Conservation (phyloP, 2,888 invertebrate species). For the Chelonus formosanus region DNA sequence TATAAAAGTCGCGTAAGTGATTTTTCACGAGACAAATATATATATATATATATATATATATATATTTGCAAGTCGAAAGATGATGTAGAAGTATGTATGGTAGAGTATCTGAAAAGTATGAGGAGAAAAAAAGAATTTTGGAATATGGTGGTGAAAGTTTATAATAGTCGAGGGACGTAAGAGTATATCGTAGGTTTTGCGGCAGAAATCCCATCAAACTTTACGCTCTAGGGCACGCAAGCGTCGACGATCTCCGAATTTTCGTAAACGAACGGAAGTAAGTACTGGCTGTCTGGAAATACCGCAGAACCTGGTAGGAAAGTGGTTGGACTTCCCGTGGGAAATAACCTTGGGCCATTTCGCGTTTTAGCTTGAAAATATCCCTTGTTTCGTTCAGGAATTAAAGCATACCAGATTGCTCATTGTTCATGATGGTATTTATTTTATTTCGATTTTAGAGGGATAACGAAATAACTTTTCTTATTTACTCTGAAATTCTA, state of each 20-base stretch:
- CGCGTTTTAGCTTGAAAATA: conserved; percentile 37
- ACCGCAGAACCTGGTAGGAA: conserved; percentile 24
- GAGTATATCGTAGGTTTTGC: conserved; percentile 17
- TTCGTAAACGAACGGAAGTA: conserved; percentile 37
- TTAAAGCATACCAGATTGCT: conserved; percentile 19
- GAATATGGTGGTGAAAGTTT: conserved; percentile 33
- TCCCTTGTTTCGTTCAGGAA: conserved; percentile 7
- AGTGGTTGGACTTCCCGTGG: conserved; percentile 43
- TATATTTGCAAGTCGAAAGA: conserved; percentile 23
- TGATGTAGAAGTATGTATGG: conserved; percentile 24
- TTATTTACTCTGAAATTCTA: too few relatives aligned
- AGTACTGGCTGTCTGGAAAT: conserved; percentile 32
- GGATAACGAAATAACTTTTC: too few relatives aligned
- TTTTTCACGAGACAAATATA: conserved; percentile 30
- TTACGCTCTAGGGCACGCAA: conserved; percentile 37
- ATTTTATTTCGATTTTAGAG: conserved; percentile 8
- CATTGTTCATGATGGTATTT: background rate
- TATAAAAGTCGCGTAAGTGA: conserved; percentile 33
- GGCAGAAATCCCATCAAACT: conserved; percentile 44
- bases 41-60: conserved; percentile 31
- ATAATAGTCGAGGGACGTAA: conserved; percentile 36
- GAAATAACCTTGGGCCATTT: conserved; percentile 50
- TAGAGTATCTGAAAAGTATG: conserved; percentile 13
- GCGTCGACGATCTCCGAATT: conserved; percentile 36
- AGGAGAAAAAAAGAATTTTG: background rate